These are phyloP conservation scores for Congeria kusceri DNA, from an alignment of 2,888 invertebrate species.

Conservation along the genomic window DNA sequence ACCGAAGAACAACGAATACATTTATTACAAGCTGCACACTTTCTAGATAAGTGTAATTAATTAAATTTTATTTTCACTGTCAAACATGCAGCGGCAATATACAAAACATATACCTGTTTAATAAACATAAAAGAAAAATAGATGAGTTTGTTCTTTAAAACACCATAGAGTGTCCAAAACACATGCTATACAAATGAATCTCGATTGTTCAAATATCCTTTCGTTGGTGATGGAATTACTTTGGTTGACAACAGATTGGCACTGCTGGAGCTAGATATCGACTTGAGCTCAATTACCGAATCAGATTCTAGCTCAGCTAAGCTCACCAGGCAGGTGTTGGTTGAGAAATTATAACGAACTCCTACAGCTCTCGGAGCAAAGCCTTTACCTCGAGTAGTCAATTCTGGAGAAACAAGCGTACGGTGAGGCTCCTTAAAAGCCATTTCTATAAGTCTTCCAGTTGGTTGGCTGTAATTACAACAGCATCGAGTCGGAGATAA, in stretches of 20 bases:
- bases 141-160: no score
- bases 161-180: neutral
- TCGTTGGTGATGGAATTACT: slow-evolving; percentile 2
- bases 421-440: slow-evolving; percentile 1
- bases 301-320: slow-evolving; percentile 49
- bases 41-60: no score
- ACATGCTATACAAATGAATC: slow-evolving; percentile 19
- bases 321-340: slow-evolving; percentile 36
- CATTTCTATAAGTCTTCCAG: slow-evolving; percentile 51
- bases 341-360: slow-evolving; percentile 19
- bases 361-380: slow-evolving; percentile 23
- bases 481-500: slow-evolving; percentile 11
- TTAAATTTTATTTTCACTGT: no score
- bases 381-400: slow-evolving; percentile 4
- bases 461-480: slow-evolving; percentile 27
- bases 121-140: no score
- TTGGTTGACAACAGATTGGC: slow-evolving; percentile 32
- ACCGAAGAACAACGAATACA: no score
- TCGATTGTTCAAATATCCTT: no score
- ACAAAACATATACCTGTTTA: no score
- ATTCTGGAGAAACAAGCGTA: no score
- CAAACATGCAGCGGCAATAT: no score
- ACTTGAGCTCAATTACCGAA: slow-evolving; percentile 44
- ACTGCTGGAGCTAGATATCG: slow-evolving; percentile 38
- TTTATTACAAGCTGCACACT: no score